A percentile compares a stretch with the other conserved stretches of the same genome.
phyloP scores from a whole-genome alignment of 2,888 invertebrate species.

The Agriopis marginaria region DNA sequence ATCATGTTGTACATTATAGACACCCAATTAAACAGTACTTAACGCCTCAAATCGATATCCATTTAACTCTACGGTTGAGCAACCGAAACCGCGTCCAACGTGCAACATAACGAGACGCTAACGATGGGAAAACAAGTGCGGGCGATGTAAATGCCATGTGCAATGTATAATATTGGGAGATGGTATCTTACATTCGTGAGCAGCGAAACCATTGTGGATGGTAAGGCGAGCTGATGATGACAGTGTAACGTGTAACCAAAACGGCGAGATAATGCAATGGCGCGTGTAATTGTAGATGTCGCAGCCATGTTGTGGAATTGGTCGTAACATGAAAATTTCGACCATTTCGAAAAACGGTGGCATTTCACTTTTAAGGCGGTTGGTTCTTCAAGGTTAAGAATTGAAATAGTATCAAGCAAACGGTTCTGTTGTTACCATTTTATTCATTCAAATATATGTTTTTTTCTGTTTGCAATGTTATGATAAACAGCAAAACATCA shows the following conservation, averaged over 20 bases:
- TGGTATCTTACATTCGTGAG: constrained; percentile 38
- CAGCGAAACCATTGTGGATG: constrained; percentile 40
- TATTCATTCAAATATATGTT: too few species aligned
- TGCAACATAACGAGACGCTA: constrained; percentile 46
- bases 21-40: neutral
- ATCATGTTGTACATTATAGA: too few species aligned
- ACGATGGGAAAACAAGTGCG: constrained; percentile 51
- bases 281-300: constrained; percentile 53
- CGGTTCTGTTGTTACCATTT: too few species aligned
- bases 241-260: constrained; percentile 36
- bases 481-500: too few species aligned
- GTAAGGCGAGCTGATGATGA: constrained; percentile 42
- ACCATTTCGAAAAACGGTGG: neutral
- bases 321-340: neutral
- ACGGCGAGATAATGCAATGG: constrained; percentile 50
- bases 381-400: too few species aligned
- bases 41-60: constrained; percentile 33
- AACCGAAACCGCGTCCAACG: constrained; percentile 48
- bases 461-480: too few species aligned
- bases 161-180: constrained; percentile 43
- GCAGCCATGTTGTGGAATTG: neutral
- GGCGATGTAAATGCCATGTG: constrained; percentile 40
- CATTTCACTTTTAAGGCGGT: neutral
- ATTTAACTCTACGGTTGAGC: constrained; percentile 52
- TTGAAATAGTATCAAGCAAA: too few species aligned